Evolutionary conservation across 2,113 vertebrate species (phyloP), one percentile per base, ranked within the genome.

Genomic region (Colius striatus): DNA sequence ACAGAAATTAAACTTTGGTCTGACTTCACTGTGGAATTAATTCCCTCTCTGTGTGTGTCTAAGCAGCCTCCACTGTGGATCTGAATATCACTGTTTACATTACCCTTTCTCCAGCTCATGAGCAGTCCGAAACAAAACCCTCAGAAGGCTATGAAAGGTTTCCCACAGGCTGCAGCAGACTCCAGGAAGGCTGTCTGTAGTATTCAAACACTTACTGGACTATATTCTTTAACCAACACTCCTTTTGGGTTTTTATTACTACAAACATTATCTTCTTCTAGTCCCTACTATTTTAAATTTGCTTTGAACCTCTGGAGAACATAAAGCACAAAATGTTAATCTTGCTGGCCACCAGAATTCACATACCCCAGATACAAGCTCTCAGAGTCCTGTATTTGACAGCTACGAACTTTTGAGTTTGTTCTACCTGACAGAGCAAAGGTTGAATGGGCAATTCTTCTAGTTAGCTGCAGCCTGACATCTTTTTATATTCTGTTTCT

Each of bases 221-320:
- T 91, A 74, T 58, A 68, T 54, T 79, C 8, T 90, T 84, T 86
- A 87, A 71, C 18, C n/a, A 54, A 45, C 21, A 77, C 78, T 94
- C 63, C 63, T 57, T 92, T 92, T 67, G 45, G 51, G 9, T 58
- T 93, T 92, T 87, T 72, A 62, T 68, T 87, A 87, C 58, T 73
- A 38, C 79, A 70, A 87, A 70, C 22, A 78, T 61, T 85, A 57
- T 48, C 18, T 74, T 48, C 18, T 74, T 90, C 61, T 60, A 73
- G 51, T 84, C 36, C 57, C 79, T 57, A 16, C 25, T 93, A 58
- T 61, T 81, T 80, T 87, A 89, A 89, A 78, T 91, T 91, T 87
- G 6, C 67, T 83, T 88, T 83, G 36, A 92, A 95, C 27, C 65
- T 86, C 87, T 71, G 19, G 71, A 85, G 82, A 91, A 62, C 66